Conservation (phyloP, 1,140 invertebrate species). For the Bombus impatiens region DNA sequence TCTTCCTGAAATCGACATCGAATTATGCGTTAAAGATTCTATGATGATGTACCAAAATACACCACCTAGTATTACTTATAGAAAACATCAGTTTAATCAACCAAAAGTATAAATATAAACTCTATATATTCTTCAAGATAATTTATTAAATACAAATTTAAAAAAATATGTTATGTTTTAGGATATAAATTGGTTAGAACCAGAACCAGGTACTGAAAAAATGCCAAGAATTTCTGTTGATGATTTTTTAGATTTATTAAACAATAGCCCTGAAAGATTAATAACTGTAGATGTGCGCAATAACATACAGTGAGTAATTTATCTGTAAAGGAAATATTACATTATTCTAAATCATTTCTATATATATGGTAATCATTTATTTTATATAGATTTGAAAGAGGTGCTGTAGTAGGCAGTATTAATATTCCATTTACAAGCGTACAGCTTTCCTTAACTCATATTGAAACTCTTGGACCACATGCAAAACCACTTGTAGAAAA, state of each 20-base stretch:
- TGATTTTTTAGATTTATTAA: conserved; percentile 90
- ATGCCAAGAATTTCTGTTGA: conserved; percentile 91
- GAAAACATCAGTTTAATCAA: conserved; percentile 87
- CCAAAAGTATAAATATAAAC: conserved; percentile 70
- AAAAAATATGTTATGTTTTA: conserved; percentile 74
- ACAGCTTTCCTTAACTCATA: conserved; percentile 85
- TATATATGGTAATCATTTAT: conserved; percentile 35
- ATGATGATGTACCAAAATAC: conserved; percentile 93
- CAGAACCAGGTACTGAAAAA: conserved; percentile 78
- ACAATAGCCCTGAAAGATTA: conserved; percentile 86
- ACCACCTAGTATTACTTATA: conserved; percentile 93
- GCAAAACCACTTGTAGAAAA: conserved; percentile 83
- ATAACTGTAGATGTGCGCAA: conserved; percentile 90
- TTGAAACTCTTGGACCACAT: conserved; percentile 86
- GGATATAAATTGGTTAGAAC: conserved; percentile 86
- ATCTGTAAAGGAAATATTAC: neutral
- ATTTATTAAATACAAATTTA: conserved; percentile 24
- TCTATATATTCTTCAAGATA: conserved; percentile 8
- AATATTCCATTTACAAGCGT: conserved; percentile 93
- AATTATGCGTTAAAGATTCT: conserved; percentile 94
- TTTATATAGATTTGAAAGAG: conserved; percentile 87
- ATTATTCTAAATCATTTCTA: conserved; percentile 25
- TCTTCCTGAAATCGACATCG: conserved; percentile 98
- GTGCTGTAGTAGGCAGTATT: conserved; percentile 89
- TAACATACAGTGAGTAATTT: conserved; percentile 85